phyloP scores from a whole-genome alignment of 2,113 vertebrate species.

The Edolisoma coerulescens region DNA sequence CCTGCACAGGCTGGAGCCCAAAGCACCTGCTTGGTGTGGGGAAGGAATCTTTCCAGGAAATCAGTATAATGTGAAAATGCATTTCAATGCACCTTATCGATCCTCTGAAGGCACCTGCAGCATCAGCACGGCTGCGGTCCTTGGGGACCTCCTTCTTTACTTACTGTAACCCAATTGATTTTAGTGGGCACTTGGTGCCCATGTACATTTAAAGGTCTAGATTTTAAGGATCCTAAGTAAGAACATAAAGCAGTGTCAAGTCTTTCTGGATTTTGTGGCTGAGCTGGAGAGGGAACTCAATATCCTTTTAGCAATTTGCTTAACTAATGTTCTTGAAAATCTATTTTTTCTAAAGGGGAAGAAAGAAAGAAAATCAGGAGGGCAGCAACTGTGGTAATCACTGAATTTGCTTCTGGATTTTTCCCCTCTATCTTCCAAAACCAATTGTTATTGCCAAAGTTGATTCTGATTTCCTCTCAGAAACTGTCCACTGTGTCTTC shows the following conservation, averaged over 20 bases:
- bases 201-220: background rate
- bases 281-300: background rate
- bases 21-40: background rate
- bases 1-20: background rate
- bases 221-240: background rate
- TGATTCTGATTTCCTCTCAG: background rate
- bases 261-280: background rate
- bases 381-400: background rate
- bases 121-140: background rate
- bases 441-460: background rate
- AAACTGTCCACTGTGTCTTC: background rate
- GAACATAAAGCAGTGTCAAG: background rate
- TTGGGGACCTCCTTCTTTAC: background rate
- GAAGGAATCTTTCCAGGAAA: background rate
- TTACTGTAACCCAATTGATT: background rate
- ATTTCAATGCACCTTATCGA: fast-evolving
- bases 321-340: background rate
- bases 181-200: background rate
- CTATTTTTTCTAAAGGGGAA: background rate
- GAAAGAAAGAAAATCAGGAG: background rate
- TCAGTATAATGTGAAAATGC: background rate
- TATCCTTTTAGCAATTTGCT: background rate
- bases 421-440: background rate
- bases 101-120: background rate
- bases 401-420: background rate